Evolutionary conservation across 2,797 vertebrate species (phyloP), one percentile per base, ranked within the genome.

Genomic region (Arrhamphus sclerolepis): DNA sequence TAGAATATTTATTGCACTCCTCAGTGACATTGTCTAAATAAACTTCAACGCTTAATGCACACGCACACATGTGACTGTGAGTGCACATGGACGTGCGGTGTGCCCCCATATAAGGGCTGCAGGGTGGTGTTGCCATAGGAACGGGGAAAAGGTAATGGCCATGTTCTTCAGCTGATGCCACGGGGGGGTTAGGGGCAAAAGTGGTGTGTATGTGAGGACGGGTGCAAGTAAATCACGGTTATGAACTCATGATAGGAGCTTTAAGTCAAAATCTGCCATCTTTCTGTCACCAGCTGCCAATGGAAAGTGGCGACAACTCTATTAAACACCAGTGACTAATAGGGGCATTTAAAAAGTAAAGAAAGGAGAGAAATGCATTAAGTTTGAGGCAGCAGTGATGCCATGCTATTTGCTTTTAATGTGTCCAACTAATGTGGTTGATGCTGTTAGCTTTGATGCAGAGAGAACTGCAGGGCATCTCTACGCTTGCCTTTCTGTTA

Each of bases 101-200:
- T 66, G 65, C 76, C 70, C 60, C 62, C 80, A 86, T 81, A 75
- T 52, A 62, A 67, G 72, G 80, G 70, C 83, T 89, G 87, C 85
- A 80, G 87, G 89, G 84, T 83, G 82, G 81, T 79, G 92, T 94
- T 93, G 90, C 92, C 91, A 93, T 90, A 87, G 92, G 79, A 92
- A 94, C 92, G 56, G 58, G 80, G 80, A 26, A 82, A 83, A 91
- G 85, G 90, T 92, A 91, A 92, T 89, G 87, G 85, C 84, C 81
- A 80, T 89, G 87, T 90, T 91, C 87, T 85, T 72, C 77, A 89
- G 88, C 78, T 84, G 76, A 81, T 87, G 89, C 89, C 50, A 74
- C 87, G 13, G 83, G 89, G 88, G 78, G 80, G 81, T 84, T 82
- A 70, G 80, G 81, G 78, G 75, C 58, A 80, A 72, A 74, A 77